Base-by-base conservation (phyloP, 2,113 vertebrate species). In the Acrocephalus arundinaceus region DNA sequence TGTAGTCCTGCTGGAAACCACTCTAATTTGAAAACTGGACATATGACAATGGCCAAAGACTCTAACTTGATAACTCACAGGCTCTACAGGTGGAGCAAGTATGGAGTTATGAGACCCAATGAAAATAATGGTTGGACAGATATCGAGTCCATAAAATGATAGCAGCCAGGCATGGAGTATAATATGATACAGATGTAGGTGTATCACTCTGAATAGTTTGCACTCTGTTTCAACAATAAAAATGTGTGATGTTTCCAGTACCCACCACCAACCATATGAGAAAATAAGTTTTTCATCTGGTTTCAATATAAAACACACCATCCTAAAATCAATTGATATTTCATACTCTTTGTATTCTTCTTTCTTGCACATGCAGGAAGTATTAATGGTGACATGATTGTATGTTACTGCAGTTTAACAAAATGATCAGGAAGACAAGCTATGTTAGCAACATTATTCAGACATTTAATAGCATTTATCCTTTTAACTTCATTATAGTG, bases 381-480 rank as follows among this genome's bases (percentile, higher is more conserved):
- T 96, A 97, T 96, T 96, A 97, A 96, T 89, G 76, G 95, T 96
- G 94, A 97, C 96, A 96, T 96, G 95, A 95, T 93, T 96, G 94
- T 96, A 93, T 89, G 90, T 97, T 96, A 82, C 88, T 85, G 70
- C 81, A 96, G 95, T 96, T 96, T 95, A 96, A 97, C 92, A 96
- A 94, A 97, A 95, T 93, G 94, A 89, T 96, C 94, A 94, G 94
- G 96, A 96, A 97, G 95, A 94, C 87, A 92, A 94, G 91, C 93
- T 92, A 92, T 94, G 94, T 97, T 96, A 94, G 95, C 95, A 96
- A 91, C 93, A 97, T 96, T 96, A 96, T 97, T 97, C 84, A 94
- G 96, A 96, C 94, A 97, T 96, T 96, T 96, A 97, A 97, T 96
- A 96, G 93, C 95, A 77, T 96, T 96, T 97, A 96, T 97, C 93